Evolutionary conservation across 2,888 invertebrate species (phyloP).

Genomic region (Eremobia ochroleuca): DNA sequence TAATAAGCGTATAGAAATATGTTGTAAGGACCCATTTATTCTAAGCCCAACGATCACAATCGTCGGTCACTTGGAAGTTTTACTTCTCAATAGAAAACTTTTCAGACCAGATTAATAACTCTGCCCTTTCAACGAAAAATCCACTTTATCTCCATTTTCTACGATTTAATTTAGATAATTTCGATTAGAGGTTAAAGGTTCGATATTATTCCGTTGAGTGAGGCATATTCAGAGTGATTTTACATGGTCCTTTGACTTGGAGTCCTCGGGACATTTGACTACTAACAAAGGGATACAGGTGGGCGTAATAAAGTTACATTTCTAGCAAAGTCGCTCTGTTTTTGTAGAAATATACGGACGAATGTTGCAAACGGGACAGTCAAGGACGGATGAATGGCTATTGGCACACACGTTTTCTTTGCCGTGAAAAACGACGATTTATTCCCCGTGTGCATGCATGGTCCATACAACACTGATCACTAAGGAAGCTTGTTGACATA

Average conservation of each 20-base stretch:
- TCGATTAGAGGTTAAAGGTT: conserved; percentile 1
- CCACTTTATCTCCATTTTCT: background rate
- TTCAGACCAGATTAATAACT: conserved; percentile 20
- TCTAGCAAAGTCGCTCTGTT: conserved; percentile 38
- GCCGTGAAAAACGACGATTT: background rate
- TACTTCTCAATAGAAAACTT: conserved; percentile 26
- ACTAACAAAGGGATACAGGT: conserved; percentile 59
- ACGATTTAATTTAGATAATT: conserved; percentile 22
- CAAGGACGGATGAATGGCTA: background rate
- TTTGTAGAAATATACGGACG: conserved; percentile 36
- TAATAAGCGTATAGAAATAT: background rate
- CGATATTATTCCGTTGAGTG: conserved; percentile 40
- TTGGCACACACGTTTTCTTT: background rate
- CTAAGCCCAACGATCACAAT: conserved; percentile 15
- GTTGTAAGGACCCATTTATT: conserved; percentile 2
- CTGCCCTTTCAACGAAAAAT: background rate
- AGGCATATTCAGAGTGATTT: conserved; percentile 49
- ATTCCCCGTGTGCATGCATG: background rate
- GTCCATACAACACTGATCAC: too few relatives aligned
- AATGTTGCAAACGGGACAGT: background rate
- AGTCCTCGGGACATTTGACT: conserved; percentile 57
- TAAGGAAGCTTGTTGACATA: background rate
- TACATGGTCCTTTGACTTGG: conserved; percentile 46
- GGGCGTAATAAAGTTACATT: conserved; percentile 60
- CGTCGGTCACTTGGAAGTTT: conserved; percentile 25